Conservation (phyloP, 2,797 vertebrate species). For the Bothrops alternatus region DNA sequence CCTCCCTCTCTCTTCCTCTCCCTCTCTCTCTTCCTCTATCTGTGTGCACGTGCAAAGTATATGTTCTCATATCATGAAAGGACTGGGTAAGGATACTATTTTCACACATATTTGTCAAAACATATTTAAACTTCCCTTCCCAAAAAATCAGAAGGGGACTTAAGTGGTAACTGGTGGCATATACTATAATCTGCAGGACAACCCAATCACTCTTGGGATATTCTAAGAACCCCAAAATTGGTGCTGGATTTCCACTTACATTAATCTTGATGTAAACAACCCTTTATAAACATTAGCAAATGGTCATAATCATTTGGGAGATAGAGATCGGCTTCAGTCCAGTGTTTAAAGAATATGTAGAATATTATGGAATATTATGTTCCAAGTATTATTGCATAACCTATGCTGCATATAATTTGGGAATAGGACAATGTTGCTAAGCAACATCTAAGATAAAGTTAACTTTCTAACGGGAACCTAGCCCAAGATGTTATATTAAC, state of each 20-base stretch:
- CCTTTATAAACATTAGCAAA: background rate
- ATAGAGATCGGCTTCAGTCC: background rate
- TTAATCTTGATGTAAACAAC: background rate
- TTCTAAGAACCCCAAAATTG: background rate
- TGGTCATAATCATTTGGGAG: conserved; percentile 13
- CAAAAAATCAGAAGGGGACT: background rate
- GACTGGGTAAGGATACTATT: background rate
- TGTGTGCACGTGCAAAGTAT: background rate
- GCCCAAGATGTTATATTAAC: background rate
- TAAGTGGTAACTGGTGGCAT: background rate
- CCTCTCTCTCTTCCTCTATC: too few relatives aligned
- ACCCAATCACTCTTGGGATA: background rate
- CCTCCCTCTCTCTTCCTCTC: too few relatives aligned
- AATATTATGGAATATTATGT: background rate
- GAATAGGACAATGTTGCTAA: conserved; percentile 15
- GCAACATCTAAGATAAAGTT: conserved; percentile 9
- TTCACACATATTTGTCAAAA: background rate
- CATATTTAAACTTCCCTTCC: background rate
- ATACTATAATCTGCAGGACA: background rate
- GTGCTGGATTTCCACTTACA: background rate
- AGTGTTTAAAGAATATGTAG: conserved; percentile 19
- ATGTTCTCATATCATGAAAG: background rate
- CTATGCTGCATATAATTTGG: background rate
- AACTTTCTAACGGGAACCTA: background rate
- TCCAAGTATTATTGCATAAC: background rate